Conservation (phyloP, 2,888 invertebrate species). For the Watsonalla cultraria region DNA sequence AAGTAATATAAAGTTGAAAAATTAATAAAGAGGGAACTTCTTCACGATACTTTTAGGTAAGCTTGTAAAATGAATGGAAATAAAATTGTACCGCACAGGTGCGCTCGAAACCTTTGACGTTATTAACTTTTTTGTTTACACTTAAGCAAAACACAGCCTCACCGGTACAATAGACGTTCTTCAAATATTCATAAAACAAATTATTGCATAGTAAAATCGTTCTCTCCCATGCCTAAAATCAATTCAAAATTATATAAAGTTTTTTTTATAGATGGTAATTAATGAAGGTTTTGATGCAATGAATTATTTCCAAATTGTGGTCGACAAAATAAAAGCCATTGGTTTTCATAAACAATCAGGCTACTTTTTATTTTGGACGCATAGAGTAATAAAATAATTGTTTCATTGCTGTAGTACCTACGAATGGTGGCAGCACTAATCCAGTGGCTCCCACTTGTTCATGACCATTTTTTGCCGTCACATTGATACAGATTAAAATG, state of each 20-base stretch:
- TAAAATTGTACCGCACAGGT: slow-evolving; percentile 76
- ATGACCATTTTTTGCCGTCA: slow-evolving; percentile 1
- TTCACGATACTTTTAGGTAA: slow-evolving; percentile 70
- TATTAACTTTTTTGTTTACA: slow-evolving; percentile 74
- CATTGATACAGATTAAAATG: slow-evolving; percentile 28
- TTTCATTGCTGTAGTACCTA: neutral
- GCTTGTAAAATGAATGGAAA: slow-evolving; percentile 78
- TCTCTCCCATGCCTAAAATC: neutral
- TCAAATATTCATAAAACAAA: neutral
- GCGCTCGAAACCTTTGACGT: slow-evolving; percentile 73
- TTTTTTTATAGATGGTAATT: too few relatives aligned
- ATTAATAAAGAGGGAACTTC: slow-evolving; percentile 78
- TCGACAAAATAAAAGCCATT: too few relatives aligned
- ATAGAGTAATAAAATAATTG: neutral
- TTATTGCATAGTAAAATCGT: neutral
- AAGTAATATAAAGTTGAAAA: slow-evolving; percentile 78
- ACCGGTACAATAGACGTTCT: slow-evolving; percentile 33
- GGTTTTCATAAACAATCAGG: too few relatives aligned
- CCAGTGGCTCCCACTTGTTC: neutral
- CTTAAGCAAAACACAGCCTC: slow-evolving; percentile 46
- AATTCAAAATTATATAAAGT: too few relatives aligned
- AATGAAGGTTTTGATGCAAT: too few relatives aligned
- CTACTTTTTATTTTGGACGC: too few relatives aligned
- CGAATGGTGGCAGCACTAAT: neutral
- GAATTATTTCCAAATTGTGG: too few relatives aligned